These are phyloP conservation scores for Paramuricea clavata DNA, from an alignment of 92 coral and sea anemone genomes.

Conservation along the genomic window DNA sequence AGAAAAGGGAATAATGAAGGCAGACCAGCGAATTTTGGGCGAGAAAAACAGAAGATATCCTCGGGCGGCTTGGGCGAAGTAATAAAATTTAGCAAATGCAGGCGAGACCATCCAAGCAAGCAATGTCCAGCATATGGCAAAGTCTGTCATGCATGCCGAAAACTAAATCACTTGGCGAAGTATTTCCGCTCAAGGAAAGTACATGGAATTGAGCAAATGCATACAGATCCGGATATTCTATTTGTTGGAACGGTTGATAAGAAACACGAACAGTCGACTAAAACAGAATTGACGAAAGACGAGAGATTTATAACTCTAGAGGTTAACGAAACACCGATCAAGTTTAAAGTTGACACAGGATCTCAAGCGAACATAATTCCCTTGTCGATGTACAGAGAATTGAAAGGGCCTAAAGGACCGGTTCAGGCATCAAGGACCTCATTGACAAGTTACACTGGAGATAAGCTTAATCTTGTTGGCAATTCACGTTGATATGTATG, in stretches of 20 bases:
- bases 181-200: slow-evolving; percentile 1
- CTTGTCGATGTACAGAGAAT: not conserved
- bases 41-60: not conserved
- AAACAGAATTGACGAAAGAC: not conserved
- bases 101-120: not conserved
- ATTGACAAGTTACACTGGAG: not conserved
- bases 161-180: not conserved
- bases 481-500: not conserved
- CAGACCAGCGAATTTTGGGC: not conserved
- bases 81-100: not conserved
- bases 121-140: slow-evolving; percentile 11
- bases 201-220: not conserved
- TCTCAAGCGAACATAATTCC: slow-evolving; percentile 21
- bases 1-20: not conserved
- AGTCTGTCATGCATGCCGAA: slow-evolving; percentile 22
- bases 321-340: not conserved
- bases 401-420: not conserved
- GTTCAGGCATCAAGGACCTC: not conserved
- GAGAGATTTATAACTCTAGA: not conserved
- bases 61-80: not conserved
- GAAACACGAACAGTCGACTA: not conserved
- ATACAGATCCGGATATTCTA: not conserved
- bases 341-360: slow-evolving; percentile 11
- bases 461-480: not conserved
- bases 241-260: not conserved